A percentile compares a stretch with the other conserved stretches of the same genome.
Conservation (phyloP, 2,113 vertebrate genomes). For the Cisticola juncidis region DNA sequence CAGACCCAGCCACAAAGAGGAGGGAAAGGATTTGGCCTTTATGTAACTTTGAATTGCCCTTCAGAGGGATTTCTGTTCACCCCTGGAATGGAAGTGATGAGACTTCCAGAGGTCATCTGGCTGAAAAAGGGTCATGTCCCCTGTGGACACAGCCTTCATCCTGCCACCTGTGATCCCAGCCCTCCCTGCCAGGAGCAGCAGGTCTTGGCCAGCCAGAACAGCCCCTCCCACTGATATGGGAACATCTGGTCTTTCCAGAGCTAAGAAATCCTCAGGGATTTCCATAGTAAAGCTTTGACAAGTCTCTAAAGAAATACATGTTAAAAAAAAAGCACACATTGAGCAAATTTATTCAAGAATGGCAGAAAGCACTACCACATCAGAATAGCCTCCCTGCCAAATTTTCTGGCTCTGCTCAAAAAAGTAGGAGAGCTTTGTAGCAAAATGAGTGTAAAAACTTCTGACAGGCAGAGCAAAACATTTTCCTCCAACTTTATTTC, state of each 20-base stretch:
- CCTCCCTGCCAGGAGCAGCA: not conserved
- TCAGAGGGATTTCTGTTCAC: not conserved
- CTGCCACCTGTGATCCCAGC: not conserved
- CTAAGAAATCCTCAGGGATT: not conserved
- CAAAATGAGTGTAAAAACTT: not conserved
- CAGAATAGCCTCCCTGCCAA: not conserved
- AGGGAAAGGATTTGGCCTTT: not conserved
- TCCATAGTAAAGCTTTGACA: not conserved
- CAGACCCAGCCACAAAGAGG: not conserved
- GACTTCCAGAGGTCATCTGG: not conserved
- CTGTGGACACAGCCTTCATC: not conserved
- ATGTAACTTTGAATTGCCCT: not conserved
- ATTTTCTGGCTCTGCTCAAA: not conserved
- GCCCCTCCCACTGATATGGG: not conserved
- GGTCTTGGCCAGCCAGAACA: not conserved
- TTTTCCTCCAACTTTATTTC: conserved; percentile 11
- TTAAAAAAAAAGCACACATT: not conserved
- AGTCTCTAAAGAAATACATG: not conserved
- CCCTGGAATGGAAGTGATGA: not conserved
- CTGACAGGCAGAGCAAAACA: conserved; percentile 25
- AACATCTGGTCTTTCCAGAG: not conserved
- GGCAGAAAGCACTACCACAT: not conserved
- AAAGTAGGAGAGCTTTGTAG: not conserved
- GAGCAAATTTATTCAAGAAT: not conserved
- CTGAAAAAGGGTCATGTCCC: not conserved